A percentile compares a stretch with the other conserved stretches of the same genome.
phyloP scores from a whole-genome alignment of 2,797 vertebrate genomes.

The Microchirus variegatus region DNA sequence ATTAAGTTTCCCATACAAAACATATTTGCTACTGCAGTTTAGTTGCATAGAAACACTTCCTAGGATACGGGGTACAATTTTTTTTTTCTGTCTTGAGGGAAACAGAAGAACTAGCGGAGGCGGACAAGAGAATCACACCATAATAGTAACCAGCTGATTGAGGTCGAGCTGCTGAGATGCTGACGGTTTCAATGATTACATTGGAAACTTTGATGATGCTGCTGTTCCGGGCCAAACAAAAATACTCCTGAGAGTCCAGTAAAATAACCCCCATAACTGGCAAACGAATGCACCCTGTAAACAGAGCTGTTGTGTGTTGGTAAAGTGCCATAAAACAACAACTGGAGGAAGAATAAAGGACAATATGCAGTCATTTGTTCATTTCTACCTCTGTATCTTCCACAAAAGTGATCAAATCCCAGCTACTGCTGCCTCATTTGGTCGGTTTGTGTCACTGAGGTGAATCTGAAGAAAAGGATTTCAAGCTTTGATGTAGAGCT shows the following conservation, averaged over 20 bases:
- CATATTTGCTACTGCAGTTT: neutral
- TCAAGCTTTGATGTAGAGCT: no score
- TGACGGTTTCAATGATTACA: conserved; percentile 13
- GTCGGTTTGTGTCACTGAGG: no score
- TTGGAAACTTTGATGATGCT: neutral
- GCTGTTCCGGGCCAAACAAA: conserved; percentile 10
- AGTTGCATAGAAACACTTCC: neutral
- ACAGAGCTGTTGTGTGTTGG: conserved; percentile 10
- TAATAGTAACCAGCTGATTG: conserved; percentile 19
- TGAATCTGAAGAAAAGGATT: no score
- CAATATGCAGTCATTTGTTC: neutral
- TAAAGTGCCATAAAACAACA: neutral
- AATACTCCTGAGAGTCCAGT: neutral
- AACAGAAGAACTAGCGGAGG: conserved; percentile 12
- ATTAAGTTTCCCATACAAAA: neutral
- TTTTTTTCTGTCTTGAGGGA: neutral
- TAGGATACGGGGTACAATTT: neutral
- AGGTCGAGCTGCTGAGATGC: conserved; percentile 11
- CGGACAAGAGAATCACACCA: neutral
- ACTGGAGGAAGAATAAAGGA: neutral
- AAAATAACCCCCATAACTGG: neutral
- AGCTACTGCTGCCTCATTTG: no score
- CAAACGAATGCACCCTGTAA: conserved; percentile 3
- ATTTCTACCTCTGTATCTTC: no score
- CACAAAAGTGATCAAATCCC: no score